Conservation (phyloP, 2,888 invertebrate genomes). For the Aspidiotus destructor region DNA sequence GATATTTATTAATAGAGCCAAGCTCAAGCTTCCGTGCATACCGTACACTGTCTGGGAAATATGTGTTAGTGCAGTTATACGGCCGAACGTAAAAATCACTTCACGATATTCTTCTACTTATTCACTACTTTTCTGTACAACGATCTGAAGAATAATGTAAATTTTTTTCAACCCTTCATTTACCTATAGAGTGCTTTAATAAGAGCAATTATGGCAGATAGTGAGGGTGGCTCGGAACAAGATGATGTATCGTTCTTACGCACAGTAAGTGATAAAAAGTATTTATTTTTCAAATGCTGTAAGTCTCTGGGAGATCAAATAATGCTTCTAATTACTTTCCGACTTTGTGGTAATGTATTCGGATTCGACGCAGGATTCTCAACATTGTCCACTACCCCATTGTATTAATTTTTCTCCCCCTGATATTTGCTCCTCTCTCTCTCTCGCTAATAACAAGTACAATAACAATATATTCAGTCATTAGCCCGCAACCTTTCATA, state of each 20-base stretch:
- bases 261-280: slow-evolving; percentile 65
- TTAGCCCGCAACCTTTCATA: no score
- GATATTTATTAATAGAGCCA: neutral
- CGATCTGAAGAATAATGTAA: neutral
- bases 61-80: neutral
- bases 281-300: neutral
- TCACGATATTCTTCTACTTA: neutral
- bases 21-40: neutral
- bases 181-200: neutral
- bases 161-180: neutral
- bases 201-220: slow-evolving; percentile 67
- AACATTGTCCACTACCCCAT: no score
- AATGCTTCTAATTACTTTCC: neutral
- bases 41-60: neutral
- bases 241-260: slow-evolving; percentile 99
- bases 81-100: neutral
- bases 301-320: neutral
- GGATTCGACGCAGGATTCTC: neutral
- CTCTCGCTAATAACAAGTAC: no score
- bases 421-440: no score
- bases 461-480: no score
- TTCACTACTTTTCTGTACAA: neutral
- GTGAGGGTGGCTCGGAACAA: slow-evolving; percentile 93
- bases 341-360: neutral
- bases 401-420: no score